phyloP scores from a whole-genome alignment of 2,113 vertebrate genomes.

The Syngnathus scovelli region DNA sequence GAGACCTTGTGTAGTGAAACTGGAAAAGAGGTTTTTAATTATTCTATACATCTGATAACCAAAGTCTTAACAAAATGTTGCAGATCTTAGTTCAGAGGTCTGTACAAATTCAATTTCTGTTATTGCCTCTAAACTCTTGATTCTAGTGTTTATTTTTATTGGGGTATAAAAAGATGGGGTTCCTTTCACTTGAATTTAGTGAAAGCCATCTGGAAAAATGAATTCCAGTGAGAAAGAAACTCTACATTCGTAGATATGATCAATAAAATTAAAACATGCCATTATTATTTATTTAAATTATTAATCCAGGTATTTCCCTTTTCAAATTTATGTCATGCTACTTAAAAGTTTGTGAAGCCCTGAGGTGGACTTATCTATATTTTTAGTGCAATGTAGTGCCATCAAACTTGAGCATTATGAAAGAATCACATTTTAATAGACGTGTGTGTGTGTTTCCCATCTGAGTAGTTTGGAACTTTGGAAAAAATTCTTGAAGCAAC shows the following conservation, averaged over 20 bases:
- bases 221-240: constrained; percentile 64
- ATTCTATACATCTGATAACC: not conserved
- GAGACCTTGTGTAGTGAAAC: not conserved
- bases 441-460: not conserved
- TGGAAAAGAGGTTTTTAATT: not conserved
- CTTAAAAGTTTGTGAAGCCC: too few relatives aligned
- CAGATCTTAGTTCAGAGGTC: constrained; percentile 64
- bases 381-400: not conserved
- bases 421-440: constrained; percentile 3
- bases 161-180: constrained; percentile 84
- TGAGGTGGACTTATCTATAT: not conserved
- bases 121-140: constrained; percentile 85
- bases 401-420: constrained; percentile 7
- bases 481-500: constrained; percentile 29
- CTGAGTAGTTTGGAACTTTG: constrained; percentile 20
- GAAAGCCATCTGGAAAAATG: constrained; percentile 9
- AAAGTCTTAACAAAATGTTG: constrained; percentile 67
- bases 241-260: constrained; percentile 79
- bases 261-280: constrained; percentile 47
- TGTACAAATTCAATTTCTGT: constrained; percentile 80
- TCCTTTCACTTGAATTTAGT: constrained; percentile 62
- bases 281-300: too few relatives aligned
- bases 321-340: constrained; percentile 42
- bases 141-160: constrained; percentile 93
- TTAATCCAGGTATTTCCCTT: constrained; percentile 74